Evolutionary conservation across 2,113 vertebrate species (phyloP).

Genomic region (Miniopterus natalensis): DNA sequence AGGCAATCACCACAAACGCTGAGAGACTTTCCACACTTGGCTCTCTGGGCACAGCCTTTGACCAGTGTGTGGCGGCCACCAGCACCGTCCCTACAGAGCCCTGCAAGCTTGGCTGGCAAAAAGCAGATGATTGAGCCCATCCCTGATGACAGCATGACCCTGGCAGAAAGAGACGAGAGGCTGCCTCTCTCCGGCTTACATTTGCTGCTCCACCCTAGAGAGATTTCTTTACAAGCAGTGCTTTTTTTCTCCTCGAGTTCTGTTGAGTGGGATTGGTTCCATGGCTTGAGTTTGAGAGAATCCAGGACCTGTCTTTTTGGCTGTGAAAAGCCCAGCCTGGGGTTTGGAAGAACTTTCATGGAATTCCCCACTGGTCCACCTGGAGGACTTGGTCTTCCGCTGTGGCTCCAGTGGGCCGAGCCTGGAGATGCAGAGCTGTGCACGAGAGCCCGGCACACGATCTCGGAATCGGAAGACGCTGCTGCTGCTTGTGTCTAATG

Average conservation of each 20-base stretch:
- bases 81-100: neutral
- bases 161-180: neutral
- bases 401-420: neutral
- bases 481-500: rapidly evolving
- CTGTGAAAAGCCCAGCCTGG: neutral
- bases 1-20: neutral
- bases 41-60: neutral
- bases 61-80: neutral
- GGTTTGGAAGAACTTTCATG: neutral
- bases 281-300: slow-evolving; percentile 11
- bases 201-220: neutral
- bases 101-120: neutral
- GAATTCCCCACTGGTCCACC: neutral
- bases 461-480: neutral
- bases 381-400: neutral
- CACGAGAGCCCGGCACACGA: neutral
- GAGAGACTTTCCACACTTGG: neutral
- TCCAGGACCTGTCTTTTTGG: neutral
- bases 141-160: neutral
- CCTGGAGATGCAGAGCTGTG: neutral
- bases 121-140: neutral
- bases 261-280: neutral
- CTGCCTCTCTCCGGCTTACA: neutral
- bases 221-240: neutral
- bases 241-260: neutral